Percentiles rank a stretch among this genome's conserved stretches.
phyloP scores from a whole-genome alignment of 2,888 invertebrate genomes.

The Ormyrus nitidulus region DNA sequence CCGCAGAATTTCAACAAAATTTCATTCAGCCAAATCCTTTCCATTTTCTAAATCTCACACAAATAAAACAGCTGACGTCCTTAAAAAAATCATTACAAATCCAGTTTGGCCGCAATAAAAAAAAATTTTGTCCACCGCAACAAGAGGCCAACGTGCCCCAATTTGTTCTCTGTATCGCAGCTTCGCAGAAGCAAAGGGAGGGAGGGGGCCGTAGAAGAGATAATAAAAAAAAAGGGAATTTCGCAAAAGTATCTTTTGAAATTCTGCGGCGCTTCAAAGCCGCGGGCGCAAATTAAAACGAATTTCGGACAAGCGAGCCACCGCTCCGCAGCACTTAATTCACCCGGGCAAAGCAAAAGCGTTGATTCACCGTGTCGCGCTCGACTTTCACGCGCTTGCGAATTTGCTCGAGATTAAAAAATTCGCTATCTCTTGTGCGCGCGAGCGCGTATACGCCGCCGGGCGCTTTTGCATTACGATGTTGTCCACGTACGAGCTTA shows the following conservation, averaged over 20 bases:
- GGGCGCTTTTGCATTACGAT: neutral
- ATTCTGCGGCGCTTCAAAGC: slow-evolving; percentile 34
- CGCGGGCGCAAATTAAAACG: slow-evolving; percentile 42
- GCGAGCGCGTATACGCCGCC: neutral
- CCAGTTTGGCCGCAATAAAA: no score
- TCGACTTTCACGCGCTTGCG: neutral
- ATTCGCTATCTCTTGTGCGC: neutral
- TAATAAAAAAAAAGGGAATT: slow-evolving; percentile 11
- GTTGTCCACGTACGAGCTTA: no score
- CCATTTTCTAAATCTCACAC: no score
- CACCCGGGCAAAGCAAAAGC: slow-evolving; percentile 29
- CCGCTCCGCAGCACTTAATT: slow-evolving; percentile 30
- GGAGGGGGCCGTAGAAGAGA: neutral
- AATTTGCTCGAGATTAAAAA: slow-evolving; percentile 29
- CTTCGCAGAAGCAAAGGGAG: neutral
- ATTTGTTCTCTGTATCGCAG: no score
- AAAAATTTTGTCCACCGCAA: no score
- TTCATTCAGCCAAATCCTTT: no score
- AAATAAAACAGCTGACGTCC: no score
- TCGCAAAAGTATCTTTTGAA: slow-evolving; percentile 32
- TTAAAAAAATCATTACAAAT: no score
- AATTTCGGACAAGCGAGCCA: slow-evolving; percentile 36
- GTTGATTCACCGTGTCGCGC: slow-evolving; percentile 15
- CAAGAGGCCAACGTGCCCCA: no score
- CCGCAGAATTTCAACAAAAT: no score